phyloP scores from a whole-genome alignment of 2,797 vertebrate genomes.

The Gymnoscopelus braueri region DNA sequence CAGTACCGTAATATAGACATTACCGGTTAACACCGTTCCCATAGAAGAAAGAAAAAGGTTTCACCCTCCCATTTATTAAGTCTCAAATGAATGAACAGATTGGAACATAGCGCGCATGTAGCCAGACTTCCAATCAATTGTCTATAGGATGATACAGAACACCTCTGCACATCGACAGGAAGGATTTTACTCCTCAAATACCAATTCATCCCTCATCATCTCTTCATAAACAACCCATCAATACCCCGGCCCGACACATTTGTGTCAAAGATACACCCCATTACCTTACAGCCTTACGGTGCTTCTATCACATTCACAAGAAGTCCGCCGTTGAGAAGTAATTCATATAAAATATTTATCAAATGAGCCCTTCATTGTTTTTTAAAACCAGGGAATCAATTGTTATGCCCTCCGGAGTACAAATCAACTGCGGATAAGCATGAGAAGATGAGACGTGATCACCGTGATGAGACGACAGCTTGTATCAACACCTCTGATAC shows the following conservation, averaged over 20 bases:
- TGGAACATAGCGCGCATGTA: neutral
- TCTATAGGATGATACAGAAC: neutral
- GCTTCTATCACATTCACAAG: slow-evolving; percentile 1
- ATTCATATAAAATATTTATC: slow-evolving; percentile 21
- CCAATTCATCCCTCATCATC: slow-evolving; percentile 8
- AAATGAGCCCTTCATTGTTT: slow-evolving; percentile 10
- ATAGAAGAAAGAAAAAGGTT: too few species aligned
- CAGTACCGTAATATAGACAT: too few species aligned
- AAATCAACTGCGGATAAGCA: slow-evolving; percentile 3
- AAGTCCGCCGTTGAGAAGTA: slow-evolving; percentile 1
- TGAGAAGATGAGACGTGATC: neutral
- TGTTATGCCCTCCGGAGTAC: slow-evolving; percentile 6
- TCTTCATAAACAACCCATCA: slow-evolving; percentile 5
- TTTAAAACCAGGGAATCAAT: slow-evolving; percentile 1
- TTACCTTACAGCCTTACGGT: too few species aligned
- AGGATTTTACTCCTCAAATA: neutral
- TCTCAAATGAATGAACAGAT: too few species aligned
- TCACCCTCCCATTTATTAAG: too few species aligned
- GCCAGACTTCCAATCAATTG: slow-evolving; percentile 1
- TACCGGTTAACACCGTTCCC: too few species aligned
- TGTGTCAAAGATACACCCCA: neutral
- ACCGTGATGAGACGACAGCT: neutral
- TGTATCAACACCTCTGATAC: neutral
- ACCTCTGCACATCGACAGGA: neutral
- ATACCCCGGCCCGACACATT: neutral